phyloP scores from a whole-genome alignment of 2,797 vertebrate species.

The Masticophis lateralis region DNA sequence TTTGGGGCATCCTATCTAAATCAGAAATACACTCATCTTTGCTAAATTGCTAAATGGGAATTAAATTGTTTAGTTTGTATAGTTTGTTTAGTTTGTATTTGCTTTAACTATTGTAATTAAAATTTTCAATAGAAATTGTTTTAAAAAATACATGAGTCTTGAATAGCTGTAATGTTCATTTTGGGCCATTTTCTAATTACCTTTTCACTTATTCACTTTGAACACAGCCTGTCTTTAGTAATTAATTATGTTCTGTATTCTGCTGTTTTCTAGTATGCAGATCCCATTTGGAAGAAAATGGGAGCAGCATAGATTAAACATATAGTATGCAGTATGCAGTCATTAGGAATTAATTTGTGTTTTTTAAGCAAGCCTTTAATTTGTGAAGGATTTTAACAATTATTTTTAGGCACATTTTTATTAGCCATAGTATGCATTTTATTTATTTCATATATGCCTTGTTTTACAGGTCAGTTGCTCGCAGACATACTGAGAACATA shows the following conservation, averaged over 20 bases:
- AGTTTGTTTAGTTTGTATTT: not conserved
- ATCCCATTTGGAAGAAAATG: not conserved
- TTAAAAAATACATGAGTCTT: not conserved
- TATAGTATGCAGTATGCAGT: not conserved
- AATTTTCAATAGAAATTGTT: not conserved
- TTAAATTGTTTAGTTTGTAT: not conserved
- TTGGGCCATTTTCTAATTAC: not conserved
- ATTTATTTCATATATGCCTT: not conserved
- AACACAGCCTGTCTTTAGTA: not conserved
- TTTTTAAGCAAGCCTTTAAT: not conserved
- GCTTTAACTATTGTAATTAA: not conserved
- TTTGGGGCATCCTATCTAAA: no score
- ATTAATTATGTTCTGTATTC: not conserved
- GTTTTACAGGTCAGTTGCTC: slow-evolving; percentile 44
- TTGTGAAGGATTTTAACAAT: not conserved
- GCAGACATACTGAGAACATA: slow-evolving; percentile 14
- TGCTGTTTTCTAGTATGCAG: not conserved
- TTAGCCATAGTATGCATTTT: not conserved
- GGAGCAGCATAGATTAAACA: not conserved
- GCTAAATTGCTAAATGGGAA: not conserved
- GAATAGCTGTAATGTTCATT: not conserved
- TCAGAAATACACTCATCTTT: no score
- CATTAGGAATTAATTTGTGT: not conserved
- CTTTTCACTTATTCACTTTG: not conserved
- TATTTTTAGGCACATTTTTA: not conserved